phyloP scores from a whole-genome alignment of 64 coral and sea anemone species.

The Cladopsammia gracilis region DNA sequence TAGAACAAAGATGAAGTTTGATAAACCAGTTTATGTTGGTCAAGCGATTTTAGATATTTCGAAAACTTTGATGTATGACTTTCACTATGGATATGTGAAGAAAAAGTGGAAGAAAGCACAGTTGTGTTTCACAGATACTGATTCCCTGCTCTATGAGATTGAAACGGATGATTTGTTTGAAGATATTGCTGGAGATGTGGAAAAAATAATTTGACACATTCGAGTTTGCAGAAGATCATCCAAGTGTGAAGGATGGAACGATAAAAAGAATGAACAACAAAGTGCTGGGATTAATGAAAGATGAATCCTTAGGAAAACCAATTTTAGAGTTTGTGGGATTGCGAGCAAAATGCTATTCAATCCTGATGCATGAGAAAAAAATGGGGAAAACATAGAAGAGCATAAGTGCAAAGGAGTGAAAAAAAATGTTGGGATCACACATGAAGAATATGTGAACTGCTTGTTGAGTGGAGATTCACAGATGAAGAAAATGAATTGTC shows the following conservation, averaged over 20 bases:
- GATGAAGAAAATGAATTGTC: not conserved
- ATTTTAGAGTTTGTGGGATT: not conserved
- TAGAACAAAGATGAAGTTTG: not conserved
- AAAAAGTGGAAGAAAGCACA: not conserved
- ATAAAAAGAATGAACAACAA: not conserved
- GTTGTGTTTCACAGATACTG: not conserved
- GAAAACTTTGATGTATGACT: conserved; percentile 1
- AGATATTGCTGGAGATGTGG: not conserved
- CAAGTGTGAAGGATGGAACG: too few relatives aligned
- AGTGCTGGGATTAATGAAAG: not conserved
- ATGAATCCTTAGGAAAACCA: not conserved
- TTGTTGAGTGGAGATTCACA: not conserved
- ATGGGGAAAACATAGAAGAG: not conserved
- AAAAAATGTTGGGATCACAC: not conserved
- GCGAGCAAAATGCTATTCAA: not conserved
- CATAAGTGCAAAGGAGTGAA: not conserved
- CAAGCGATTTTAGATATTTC: not conserved
- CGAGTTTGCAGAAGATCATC: too few relatives aligned
- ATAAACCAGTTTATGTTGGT: conserved; percentile 23
- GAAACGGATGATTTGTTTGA: not conserved
- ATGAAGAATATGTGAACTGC: not conserved
- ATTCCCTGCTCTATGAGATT: not conserved
- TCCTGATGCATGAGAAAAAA: too few relatives aligned
- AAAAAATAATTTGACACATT: not conserved
- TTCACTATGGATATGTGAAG: not conserved